Conservation (phyloP, 92 coral and sea anemone genomes). For the Actinostola sp. region DNA sequence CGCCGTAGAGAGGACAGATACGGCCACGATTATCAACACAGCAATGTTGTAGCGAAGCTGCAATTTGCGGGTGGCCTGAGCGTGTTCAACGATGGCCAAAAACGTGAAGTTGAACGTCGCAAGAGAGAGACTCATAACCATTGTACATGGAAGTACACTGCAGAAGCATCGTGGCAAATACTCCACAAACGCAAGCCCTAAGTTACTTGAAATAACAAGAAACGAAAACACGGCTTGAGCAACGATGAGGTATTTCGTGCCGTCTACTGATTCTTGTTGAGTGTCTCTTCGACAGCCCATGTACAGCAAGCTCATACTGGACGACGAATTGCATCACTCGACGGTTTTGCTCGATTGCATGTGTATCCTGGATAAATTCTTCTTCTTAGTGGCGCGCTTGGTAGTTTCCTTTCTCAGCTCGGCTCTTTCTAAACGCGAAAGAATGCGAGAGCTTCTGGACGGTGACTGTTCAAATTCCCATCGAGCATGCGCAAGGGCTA, state of each 20-base stretch:
- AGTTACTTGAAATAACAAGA: neutral
- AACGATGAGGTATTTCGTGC: constrained; percentile 2
- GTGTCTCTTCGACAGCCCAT: no score
- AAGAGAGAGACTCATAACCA: neutral
- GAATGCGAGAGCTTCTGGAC: no score
- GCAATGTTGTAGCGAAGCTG: neutral
- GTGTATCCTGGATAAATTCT: no score
- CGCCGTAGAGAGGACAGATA: neutral
- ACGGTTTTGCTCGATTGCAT: no score
- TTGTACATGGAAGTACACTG: neutral
- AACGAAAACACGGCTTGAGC: neutral
- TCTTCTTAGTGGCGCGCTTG: no score
- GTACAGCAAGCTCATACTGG: no score
- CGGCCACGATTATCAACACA: neutral
- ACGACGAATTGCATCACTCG: no score
- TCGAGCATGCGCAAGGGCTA: no score
- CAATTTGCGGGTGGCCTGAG: neutral
- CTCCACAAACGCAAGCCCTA: neutral
- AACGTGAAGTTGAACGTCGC: neutral
- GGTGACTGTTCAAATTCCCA: no score
- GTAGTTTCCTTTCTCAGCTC: no score
- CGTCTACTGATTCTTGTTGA: no score
- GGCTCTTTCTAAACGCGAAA: no score
- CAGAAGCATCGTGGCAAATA: neutral
- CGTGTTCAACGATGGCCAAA: neutral